Evolutionary conservation across 2,888 invertebrate species (phyloP), one percentile per base, ranked within the genome.

Genomic region (Drosophila villosipedis): DNA sequence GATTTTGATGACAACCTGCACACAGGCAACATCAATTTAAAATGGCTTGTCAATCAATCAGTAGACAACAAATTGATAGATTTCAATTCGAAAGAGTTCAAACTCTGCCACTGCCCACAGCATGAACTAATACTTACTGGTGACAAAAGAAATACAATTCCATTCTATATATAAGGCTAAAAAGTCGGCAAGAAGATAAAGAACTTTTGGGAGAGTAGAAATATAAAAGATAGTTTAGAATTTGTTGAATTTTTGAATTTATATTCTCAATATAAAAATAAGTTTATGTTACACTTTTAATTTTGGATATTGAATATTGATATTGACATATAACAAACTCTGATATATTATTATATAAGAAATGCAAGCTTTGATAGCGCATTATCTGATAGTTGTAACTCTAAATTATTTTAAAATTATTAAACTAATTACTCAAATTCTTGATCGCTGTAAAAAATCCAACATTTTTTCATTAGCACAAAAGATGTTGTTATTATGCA

Each of bases 21-120:
- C 52, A 50, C 28, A 54, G 41, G 39, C 58, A 67, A 60, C 43
- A 50, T 19, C 49, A 71, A 61, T 53, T 62, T 76, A 72, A 79
- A 90, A 79, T 62, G 80, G 76, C 70, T 83, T 80, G 84, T 87
- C 90, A 89, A 87, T 84, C 90, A 89, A 89, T 83, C 84, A 69
- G 55, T 53, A 62, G 81, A 67, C 76, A 54, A 65, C 68, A 76
- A 73, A 78, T 66, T 82, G 78, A 68, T 73, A 63, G 78, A 81
- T 78, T 78, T 62, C 68, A 73, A 73, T 78, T 73, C 65, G 37
- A 80, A 57, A 61, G 39, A 77, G 57, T 53, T 68, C 49, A 62
- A 66, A 49, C 33, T 28, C 54, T 47, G 53, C 39, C 43, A 61
- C 3, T 22, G 19, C 39, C 35, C 35, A 35, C 35, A 5, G 4